These are phyloP conservation scores for Mesoligia furuncula DNA, from an alignment of 2,888 invertebrate genomes.

Conservation along the genomic window DNA sequence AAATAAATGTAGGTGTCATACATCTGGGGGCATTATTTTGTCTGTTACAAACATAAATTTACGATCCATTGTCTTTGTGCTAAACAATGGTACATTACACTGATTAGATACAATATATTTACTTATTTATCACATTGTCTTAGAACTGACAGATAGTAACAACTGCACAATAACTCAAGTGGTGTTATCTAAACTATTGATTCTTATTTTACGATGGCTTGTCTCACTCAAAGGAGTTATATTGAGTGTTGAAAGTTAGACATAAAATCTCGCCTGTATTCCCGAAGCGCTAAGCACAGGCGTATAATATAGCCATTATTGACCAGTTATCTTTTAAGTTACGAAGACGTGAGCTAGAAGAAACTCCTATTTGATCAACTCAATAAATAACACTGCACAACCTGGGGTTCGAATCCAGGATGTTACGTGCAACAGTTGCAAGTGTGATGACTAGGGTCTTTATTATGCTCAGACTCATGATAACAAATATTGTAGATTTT, in stretches of 20 bases:
- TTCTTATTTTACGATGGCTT: background rate
- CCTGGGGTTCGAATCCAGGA: background rate
- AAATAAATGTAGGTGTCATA: background rate
- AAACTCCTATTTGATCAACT: background rate
- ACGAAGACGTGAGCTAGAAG: background rate
- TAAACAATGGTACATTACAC: constrained; percentile 4
- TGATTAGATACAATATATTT: constrained; percentile 45
- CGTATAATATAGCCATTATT: background rate
- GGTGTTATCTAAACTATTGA: background rate
- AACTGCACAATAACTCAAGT: constrained; percentile 8
- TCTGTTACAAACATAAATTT: background rate
- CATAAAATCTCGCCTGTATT: background rate
- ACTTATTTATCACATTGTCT: constrained; percentile 24
- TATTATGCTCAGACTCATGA: background rate
- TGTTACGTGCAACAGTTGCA: background rate
- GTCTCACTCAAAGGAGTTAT: background rate
- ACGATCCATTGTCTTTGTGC: background rate
- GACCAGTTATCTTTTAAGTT: background rate
- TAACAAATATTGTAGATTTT: too few species aligned
- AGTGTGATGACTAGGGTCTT: background rate
- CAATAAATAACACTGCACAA: background rate
- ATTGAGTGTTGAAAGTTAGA: background rate
- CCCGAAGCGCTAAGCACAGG: background rate
- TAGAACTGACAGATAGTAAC: background rate
- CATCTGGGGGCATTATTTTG: too few species aligned